Evolutionary conservation across 2,888 invertebrate genomes (phyloP).

Genomic region (Drosophila greeni): DNA sequence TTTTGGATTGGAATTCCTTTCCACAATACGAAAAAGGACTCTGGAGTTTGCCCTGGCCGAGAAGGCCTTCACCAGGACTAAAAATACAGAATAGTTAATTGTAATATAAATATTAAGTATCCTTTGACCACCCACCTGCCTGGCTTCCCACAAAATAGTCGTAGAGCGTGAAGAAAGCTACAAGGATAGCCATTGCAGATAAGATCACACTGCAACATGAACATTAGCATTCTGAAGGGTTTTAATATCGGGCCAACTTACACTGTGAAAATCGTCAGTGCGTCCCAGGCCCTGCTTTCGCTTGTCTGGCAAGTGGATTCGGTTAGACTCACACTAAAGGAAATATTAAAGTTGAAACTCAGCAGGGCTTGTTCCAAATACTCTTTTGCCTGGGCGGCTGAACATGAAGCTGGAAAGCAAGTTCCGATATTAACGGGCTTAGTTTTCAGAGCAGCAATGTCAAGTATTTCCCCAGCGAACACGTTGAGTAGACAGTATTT

Average conservation of each 20-base stretch:
- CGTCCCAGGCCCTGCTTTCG: conserved; percentile 1
- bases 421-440: neutral
- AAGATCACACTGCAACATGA: conserved; percentile 26
- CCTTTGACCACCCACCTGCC: conserved; percentile 29
- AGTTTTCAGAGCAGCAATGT: neutral
- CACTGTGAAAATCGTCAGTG: conserved; percentile 61
- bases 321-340: conserved; percentile 6
- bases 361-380: neutral
- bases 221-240: neutral
- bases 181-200: conserved; percentile 10
- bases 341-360: neutral
- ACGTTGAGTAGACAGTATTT: neutral
- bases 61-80: conserved; percentile 47
- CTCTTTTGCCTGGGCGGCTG: neutral
- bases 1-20: conserved; percentile 27
- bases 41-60: conserved; percentile 59
- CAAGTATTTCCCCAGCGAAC: neutral
- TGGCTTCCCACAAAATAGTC: conserved; percentile 46
- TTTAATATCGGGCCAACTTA: conserved; percentile 26
- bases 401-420: conserved; percentile 12
- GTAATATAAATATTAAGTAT: neutral
- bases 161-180: conserved; percentile 45
- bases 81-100: neutral
- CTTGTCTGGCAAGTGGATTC: conserved; percentile 35
- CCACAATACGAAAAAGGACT: conserved; percentile 46